phyloP scores from a whole-genome alignment of 2,113 vertebrate genomes.

The Callipepla californica region DNA sequence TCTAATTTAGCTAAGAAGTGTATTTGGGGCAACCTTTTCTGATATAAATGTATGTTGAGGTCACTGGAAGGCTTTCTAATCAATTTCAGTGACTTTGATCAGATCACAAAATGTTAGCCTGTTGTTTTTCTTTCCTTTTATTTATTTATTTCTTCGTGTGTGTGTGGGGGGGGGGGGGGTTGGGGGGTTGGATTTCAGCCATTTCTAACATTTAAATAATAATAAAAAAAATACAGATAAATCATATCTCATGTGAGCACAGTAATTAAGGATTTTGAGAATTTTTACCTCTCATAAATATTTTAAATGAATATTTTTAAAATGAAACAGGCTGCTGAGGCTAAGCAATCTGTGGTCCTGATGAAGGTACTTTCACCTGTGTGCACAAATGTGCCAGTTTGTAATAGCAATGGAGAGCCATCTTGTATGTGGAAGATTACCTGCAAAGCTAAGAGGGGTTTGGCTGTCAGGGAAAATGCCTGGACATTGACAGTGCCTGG shows the following conservation, averaged over 20 bases:
- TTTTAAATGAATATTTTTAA: background rate
- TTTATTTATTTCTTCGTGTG: too few relatives aligned
- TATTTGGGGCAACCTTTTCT: background rate
- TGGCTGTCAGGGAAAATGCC: constrained; percentile 13
- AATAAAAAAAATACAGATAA: background rate
- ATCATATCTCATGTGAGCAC: background rate
- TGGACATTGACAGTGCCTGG: constrained; percentile 5
- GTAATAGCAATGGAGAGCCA: background rate
- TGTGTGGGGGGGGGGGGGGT: too few relatives aligned
- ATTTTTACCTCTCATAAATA: background rate
- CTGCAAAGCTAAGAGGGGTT: background rate
- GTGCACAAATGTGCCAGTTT: background rate
- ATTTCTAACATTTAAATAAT: background rate
- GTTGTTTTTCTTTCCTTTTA: background rate
- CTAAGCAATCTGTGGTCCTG: background rate
- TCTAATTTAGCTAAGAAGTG: constrained; percentile 2
- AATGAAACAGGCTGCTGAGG: background rate
- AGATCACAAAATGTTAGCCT: background rate
- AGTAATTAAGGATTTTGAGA: constrained; percentile 1
- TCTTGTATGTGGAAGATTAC: background rate
- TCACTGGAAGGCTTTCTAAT: background rate
- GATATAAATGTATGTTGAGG: background rate
- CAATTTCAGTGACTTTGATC: background rate
- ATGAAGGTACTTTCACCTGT: background rate
- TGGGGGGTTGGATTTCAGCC: background rate